Evolutionary conservation across 1,140 invertebrate species (phyloP).

Genomic region (Uloborus diversus): DNA sequence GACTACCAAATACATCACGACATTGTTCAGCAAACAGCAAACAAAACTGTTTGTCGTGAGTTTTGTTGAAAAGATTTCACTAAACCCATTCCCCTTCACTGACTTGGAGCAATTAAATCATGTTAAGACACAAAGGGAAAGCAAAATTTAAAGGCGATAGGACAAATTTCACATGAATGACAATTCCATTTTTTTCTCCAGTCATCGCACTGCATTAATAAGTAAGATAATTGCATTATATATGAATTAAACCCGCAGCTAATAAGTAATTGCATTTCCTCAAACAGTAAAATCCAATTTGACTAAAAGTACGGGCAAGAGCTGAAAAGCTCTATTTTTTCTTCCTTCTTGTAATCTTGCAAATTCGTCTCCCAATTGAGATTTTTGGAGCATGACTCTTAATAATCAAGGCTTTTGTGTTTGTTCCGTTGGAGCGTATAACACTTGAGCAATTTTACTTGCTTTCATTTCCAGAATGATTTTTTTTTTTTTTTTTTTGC

Average conservation of each 20-base stretch:
- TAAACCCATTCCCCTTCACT: neutral
- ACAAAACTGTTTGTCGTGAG: no score
- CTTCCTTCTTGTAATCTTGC: conserved; percentile 7
- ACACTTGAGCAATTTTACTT: neutral
- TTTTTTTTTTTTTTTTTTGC: neutral
- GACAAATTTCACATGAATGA: no score
- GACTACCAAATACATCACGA: no score
- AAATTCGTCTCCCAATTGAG: conserved; percentile 5
- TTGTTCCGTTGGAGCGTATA: neutral
- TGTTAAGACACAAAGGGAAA: conserved; percentile 4
- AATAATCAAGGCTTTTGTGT: neutral
- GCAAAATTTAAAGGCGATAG: conserved; percentile 2
- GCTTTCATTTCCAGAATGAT: neutral
- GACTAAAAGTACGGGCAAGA: neutral
- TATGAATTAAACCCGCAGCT: conserved; percentile 24
- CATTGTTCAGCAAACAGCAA: no score
- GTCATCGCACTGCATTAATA: conserved; percentile 25
- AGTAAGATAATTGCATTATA: conserved; percentile 26
- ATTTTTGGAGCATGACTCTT: neutral
- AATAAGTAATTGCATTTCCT: conserved; percentile 27
- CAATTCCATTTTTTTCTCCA: no score
- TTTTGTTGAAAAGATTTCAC: no score
- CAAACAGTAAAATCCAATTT: conserved; percentile 32
- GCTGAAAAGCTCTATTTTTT: neutral
- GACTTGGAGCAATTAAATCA: conserved; percentile 4